These are phyloP conservation scores for Cephalopholis sonnerati DNA, from an alignment of 2,113 vertebrate genomes.

Conservation along the genomic window DNA sequence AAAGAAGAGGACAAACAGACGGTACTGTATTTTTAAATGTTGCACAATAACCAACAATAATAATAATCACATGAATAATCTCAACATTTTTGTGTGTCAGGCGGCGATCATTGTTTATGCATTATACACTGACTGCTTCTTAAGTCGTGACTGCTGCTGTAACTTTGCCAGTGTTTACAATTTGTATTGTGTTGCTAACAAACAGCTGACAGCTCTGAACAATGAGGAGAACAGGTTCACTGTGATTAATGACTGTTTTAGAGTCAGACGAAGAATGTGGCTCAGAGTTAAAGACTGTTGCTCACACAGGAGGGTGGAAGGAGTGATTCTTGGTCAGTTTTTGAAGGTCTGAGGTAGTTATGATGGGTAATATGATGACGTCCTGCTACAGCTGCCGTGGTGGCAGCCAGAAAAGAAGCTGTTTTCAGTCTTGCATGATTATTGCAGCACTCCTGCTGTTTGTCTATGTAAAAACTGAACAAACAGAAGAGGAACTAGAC, in stretches of 20 bases:
- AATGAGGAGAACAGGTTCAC: neutral
- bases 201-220: neutral
- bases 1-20: too few species aligned
- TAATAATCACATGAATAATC: too few species aligned
- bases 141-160: neutral
- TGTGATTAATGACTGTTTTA: constrained; percentile 1
- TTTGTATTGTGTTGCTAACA: neutral
- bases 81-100: neutral
- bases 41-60: too few species aligned
- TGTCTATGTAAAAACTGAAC: too few species aligned
- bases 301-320: neutral
- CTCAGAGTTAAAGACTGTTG: neutral
- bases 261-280: neutral
- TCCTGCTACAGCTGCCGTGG: neutral
- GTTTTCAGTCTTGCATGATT: neutral
- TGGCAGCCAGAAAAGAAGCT: neutral
- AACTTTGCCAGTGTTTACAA: neutral
- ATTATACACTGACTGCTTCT: neutral
- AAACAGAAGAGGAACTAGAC: too few species aligned
- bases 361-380: neutral
- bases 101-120: neutral
- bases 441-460: neutral
- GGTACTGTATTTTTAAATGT: too few species aligned
- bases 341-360: neutral
- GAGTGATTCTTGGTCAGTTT: neutral